Evolutionary conservation across 2,888 invertebrate genomes (phyloP).

Genomic region (Campoletis raptor): DNA sequence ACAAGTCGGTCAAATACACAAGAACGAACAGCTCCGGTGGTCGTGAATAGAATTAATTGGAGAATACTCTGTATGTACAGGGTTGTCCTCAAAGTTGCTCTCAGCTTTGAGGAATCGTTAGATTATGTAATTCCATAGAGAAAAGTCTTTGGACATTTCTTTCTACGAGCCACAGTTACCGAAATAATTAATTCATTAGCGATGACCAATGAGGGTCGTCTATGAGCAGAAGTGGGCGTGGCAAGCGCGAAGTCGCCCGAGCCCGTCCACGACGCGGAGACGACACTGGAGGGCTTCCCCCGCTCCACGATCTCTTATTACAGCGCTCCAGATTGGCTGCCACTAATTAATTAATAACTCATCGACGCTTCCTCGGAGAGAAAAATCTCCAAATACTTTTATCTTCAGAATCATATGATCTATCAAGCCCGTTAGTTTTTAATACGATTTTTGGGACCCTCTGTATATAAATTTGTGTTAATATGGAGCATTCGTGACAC

Average conservation of each 20-base stretch:
- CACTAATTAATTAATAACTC: background rate
- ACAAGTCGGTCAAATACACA: conserved; percentile 53
- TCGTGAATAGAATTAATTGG: conserved; percentile 69
- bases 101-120: background rate
- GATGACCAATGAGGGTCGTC: background rate
- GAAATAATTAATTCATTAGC: background rate
- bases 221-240: background rate
- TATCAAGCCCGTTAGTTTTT: background rate
- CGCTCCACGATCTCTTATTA: background rate
- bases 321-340: background rate
- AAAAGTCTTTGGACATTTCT: background rate
- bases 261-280: background rate
- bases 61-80: conserved; percentile 4
- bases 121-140: background rate
- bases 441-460: background rate
- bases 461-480: conserved; percentile 7
- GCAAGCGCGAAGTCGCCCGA: background rate
- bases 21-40: conserved; percentile 45
- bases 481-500: conserved; percentile 34
- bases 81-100: background rate
- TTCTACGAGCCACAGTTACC: background rate
- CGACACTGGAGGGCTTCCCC: background rate
- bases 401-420: background rate
- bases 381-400: background rate
- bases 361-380: background rate